phyloP scores from a whole-genome alignment of 2,113 vertebrate genomes.

The Entomyzon cyanotis region DNA sequence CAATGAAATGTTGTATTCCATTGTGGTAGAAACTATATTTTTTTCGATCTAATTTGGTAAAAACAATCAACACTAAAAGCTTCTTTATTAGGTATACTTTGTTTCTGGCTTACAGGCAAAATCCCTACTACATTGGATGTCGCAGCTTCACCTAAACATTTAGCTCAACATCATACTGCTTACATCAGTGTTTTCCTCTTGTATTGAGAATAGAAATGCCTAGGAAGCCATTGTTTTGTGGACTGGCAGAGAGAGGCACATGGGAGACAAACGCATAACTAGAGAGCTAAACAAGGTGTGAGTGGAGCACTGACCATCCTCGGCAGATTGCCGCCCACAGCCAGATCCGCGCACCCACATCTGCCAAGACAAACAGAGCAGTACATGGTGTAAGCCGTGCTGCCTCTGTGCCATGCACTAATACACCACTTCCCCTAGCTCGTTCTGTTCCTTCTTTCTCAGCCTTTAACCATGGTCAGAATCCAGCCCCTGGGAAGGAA shows the following conservation, averaged over 20 bases:
- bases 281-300: slow-evolving; percentile 66
- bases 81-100: slow-evolving; percentile 6
- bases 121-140: background rate
- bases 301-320: slow-evolving; percentile 66
- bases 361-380: slow-evolving; percentile 73
- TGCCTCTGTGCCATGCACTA: slow-evolving; percentile 55
- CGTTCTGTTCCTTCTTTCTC: background rate
- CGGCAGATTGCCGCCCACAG: slow-evolving; percentile 68
- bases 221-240: slow-evolving; percentile 46
- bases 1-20: background rate
- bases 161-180: background rate
- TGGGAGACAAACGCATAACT: slow-evolving; percentile 63
- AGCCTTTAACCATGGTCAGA: background rate
- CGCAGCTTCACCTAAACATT: slow-evolving; percentile 3
- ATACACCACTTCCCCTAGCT: slow-evolving; percentile 41
- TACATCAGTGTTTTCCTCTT: background rate
- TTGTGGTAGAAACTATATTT: background rate
- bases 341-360: slow-evolving; percentile 67
- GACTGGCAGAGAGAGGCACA: slow-evolving; percentile 63
- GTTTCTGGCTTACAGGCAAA: slow-evolving; percentile 6
- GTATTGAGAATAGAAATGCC: slow-evolving; percentile 10
- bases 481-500: background rate
- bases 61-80: slow-evolving; percentile 13
- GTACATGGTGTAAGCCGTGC: slow-evolving; percentile 66
- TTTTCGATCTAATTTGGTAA: slow-evolving; percentile 38